Evolutionary conservation across 1,140 invertebrate genomes (phyloP).

Genomic region (Plutomurus gul): DNA sequence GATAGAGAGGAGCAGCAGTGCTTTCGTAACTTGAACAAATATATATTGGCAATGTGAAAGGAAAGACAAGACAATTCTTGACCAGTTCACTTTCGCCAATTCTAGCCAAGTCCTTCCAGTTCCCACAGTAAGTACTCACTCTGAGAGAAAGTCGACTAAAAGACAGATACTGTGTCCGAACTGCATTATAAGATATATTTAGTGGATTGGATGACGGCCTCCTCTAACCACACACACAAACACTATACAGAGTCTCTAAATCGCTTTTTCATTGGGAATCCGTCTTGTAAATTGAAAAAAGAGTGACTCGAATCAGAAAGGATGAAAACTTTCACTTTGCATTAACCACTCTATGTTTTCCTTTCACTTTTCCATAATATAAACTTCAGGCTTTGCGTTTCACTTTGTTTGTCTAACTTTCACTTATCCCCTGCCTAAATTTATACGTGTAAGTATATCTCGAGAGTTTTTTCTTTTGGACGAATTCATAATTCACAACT

Average conservation of each 20-base stretch:
- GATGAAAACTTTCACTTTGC: not conserved
- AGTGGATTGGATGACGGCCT: no score
- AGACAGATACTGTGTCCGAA: no score
- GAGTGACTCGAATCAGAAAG: not conserved
- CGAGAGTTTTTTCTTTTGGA: not conserved
- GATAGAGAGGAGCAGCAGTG: not conserved
- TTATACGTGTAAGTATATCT: no score
- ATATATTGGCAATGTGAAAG: not conserved
- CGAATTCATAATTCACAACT: not conserved
- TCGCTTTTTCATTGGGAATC: constrained; percentile 14
- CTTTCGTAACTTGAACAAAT: not conserved
- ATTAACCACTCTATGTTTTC: not conserved
- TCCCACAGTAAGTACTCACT: no score
- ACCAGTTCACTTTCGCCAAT: not conserved
- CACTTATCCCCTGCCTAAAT: no score
- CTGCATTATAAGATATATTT: no score
- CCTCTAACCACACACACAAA: not conserved
- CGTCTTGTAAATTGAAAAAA: constrained; percentile 23
- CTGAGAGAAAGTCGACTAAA: no score
- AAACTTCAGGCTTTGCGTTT: not conserved
- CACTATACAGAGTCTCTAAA: not conserved
- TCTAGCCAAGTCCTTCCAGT: no score
- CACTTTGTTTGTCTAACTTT: not conserved
- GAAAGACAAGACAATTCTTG: not conserved
- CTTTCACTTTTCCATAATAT: not conserved